Percentiles rank a stretch among this genome's conserved stretches.
Evolutionary conservation across 2,113 vertebrate genomes (phyloP).

Genomic region (Delphinapterus leucas): DNA sequence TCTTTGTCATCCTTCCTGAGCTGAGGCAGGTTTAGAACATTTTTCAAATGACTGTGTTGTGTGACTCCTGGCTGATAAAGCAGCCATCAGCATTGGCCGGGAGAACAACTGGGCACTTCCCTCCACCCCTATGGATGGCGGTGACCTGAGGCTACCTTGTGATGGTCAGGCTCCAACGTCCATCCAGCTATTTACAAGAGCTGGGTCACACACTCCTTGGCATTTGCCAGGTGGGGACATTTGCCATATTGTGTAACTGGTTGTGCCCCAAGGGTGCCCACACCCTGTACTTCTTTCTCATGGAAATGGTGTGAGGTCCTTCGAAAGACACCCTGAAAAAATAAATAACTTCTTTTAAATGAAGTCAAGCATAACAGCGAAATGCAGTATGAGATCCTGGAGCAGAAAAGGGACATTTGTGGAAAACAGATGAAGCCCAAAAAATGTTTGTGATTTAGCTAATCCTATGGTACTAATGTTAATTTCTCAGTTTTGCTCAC

Average conservation of each 20-base stretch:
- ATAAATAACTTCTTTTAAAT: background rate
- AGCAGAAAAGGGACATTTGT: background rate
- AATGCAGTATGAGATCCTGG: background rate
- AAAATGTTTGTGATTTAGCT: fast-evolving
- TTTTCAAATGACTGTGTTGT: background rate
- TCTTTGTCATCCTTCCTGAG: background rate
- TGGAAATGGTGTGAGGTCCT: background rate
- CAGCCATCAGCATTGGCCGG: fast-evolving
- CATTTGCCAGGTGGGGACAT: fast-evolving
- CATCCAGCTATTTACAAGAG: background rate
- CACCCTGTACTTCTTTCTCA: background rate
- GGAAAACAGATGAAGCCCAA: background rate
- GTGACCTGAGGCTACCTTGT: background rate
- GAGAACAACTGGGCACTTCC: background rate
- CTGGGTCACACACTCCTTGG: fast-evolving
- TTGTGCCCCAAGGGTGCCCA: background rate
- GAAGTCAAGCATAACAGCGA: background rate
- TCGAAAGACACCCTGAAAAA: background rate
- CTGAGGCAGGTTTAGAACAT: background rate
- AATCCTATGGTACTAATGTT: fast-evolving
- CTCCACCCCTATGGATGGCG: fast-evolving
- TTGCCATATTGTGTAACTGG: background rate
- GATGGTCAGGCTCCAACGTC: background rate
- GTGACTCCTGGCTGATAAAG: fast-evolving
- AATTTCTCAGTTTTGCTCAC: fast-evolving